Base-by-base conservation (phyloP, 1,140 invertebrate genomes). In the Probaryconus sp. region DNA sequence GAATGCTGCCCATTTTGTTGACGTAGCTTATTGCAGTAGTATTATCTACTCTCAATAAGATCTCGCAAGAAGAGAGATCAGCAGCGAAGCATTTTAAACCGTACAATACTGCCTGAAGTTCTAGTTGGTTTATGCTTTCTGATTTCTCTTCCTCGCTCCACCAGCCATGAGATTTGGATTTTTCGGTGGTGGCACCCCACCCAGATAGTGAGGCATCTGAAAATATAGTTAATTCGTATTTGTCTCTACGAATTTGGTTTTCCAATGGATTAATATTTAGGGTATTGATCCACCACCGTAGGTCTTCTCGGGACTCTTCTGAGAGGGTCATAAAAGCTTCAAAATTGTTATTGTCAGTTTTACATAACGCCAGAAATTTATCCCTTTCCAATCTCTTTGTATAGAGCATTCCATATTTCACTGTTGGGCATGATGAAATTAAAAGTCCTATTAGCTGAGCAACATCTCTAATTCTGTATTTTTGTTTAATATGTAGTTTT, bases 381-480 rank as follows among this genome's bases (percentile, higher is more conserved):
- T 65, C 51, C 21, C 33, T 14, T 1, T 37, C 3, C n/a, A 40
- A 5, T 4, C 17, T 13, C 5, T 2, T 48, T 3, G 51, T 69
- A 28, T 76, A 70, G 5, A 76, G 13, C 17, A 47, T 28, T 7
- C 67, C 56, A 28, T 76, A 76, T 5, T 31, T 28, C 0, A 78
- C 33, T 0, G 65, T 72, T 31, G 60, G 40, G 26, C 60, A 76
- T 42, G 53, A 33, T 13, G 72, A 56, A 14, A 42, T 20, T 33
- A 78, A 17, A 16, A 28, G 18, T 16, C 73, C 71, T 3, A 71
- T 4, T 11, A 71, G 38, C 20, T 60, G 21, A 13, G 67, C 71
- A 14, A 67, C 48, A 6, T 76, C 60, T 35, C 67, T 45, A 14
- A 80, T 79, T 42, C 35, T 63, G 18, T 40, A 43, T 9, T 10